Conservation (phyloP, 2,888 invertebrate species). For the Zygogramma bicolorata region DNA sequence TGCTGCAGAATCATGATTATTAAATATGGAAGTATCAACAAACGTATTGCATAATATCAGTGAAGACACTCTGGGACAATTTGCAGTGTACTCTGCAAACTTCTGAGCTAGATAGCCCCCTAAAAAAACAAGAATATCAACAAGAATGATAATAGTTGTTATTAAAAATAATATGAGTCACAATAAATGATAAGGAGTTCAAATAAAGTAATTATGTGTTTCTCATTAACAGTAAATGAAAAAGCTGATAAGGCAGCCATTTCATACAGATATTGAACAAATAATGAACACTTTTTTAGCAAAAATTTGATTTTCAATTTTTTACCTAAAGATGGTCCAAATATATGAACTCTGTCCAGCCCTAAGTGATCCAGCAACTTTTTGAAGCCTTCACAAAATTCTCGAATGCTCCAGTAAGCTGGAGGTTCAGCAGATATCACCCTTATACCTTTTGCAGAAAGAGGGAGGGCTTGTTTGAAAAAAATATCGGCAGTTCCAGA, state of each 20-base stretch:
- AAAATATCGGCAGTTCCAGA: constrained; percentile 91
- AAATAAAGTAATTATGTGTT: no score
- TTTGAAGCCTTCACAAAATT: constrained; percentile 90
- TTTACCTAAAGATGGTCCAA: constrained; percentile 86
- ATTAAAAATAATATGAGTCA: no score
- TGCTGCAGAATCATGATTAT: constrained; percentile 84
- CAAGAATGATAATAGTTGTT: no score
- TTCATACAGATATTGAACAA: no score
- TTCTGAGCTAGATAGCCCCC: constrained; percentile 92
- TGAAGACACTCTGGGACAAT: constrained; percentile 84
- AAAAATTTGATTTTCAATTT: no score
- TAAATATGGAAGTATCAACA: constrained; percentile 89
- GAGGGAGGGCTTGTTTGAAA: constrained; percentile 84
- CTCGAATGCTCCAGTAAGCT: constrained; percentile 87
- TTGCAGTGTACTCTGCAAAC: constrained; percentile 83
- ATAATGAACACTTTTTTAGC: no score
- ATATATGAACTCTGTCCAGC: constrained; percentile 85
- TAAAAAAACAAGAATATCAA: constrained; percentile 58
- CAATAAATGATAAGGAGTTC: no score
- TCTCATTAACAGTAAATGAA: no score
- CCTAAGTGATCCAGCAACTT: constrained; percentile 84
- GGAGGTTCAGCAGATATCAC: constrained; percentile 90
- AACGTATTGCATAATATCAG: constrained; percentile 89
- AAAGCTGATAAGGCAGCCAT: no score
- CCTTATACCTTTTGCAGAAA: constrained; percentile 84